Base-by-base conservation (phyloP, 1,140 invertebrate genomes). In the Heliconius hermathena region DNA sequence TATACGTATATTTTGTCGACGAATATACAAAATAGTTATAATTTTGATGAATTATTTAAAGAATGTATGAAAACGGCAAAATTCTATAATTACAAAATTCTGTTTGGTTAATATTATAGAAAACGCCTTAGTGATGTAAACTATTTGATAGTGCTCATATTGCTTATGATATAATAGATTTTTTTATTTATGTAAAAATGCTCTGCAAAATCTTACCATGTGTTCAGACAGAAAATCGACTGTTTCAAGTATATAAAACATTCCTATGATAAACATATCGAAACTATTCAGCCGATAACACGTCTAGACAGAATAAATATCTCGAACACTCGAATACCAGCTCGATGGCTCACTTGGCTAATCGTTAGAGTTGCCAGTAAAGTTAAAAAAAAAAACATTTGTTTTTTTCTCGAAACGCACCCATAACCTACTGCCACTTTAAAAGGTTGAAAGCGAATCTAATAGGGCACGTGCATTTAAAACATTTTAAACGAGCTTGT, bases 251-350 rank as follows among this genome's bases (percentile, higher is more conserved):
- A 87, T 92, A 92, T 92, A 91, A 92, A 91, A 91, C 90, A 91
- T 93, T 92, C 88, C 87, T 81, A 74, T 86, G 91, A 94, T 93
- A 93, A 92, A 89, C 77, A 54, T 86, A 93, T 90, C 85, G 84
- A 91, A 88, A 86, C 78, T 82, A 86, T 84, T 85, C 83, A 88
- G 77, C 81, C 82, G 92, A 94, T 94, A 93, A 94, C 78, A 73
- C 80, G 92, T 94, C 92, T 94, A 94, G 92, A 93, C 91, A 88
- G 75, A 89, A 93, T 93, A 94, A 91, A 93, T 91, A 91, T 92
- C 85, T 87, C 76, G 88, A 90, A 88, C 91, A 92, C 91, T 94
- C 92, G 90, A 93, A 92, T 94, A 81, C 91, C 90, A 88, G 84
- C 80, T 85, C 89, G 88, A 91, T 94, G 89, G 92, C 89, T 94